These are phyloP conservation scores for Tetheella fluctuosa DNA, from an alignment of 2,888 invertebrate genomes.

Conservation along the genomic window DNA sequence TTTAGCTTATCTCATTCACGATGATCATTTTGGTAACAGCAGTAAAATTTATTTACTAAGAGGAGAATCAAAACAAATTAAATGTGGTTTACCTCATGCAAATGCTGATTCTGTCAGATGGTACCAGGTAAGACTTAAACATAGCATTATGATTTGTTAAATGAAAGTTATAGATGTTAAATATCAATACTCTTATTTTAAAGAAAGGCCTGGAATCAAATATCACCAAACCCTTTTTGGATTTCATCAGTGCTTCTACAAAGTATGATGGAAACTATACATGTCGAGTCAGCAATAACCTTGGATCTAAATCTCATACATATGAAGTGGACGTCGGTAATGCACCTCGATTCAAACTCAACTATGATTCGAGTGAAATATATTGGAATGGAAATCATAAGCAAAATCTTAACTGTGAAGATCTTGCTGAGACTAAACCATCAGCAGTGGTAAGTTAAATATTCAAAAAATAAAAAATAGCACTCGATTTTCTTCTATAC, in stretches of 20 bases:
- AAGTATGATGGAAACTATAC: constrained; percentile 36
- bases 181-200: no score
- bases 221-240: neutral
- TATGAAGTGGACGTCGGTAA: constrained; percentile 32
- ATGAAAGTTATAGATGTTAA: no score
- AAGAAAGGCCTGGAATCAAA: neutral
- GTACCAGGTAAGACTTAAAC: constrained; percentile 4
- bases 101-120: neutral
- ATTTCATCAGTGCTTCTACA: neutral
- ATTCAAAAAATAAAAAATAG: neutral
- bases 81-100: neutral
- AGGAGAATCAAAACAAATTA: neutral
- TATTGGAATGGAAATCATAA: constrained; percentile 2
- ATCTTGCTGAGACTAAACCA: no score
- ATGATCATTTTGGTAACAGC: neutral
- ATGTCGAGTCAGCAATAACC: constrained; percentile 32
- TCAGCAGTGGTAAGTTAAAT: constrained; percentile 21
- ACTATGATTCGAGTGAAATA: neutral
- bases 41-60: neutral
- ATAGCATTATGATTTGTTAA: no score
- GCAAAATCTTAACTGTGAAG: constrained; percentile 18
- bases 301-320: constrained; percentile 28
- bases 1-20: neutral
- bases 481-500: no score
- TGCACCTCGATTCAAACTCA: constrained; percentile 23